Conservation (phyloP, 2,797 vertebrate species). For the Urosaurus nigricauda region DNA sequence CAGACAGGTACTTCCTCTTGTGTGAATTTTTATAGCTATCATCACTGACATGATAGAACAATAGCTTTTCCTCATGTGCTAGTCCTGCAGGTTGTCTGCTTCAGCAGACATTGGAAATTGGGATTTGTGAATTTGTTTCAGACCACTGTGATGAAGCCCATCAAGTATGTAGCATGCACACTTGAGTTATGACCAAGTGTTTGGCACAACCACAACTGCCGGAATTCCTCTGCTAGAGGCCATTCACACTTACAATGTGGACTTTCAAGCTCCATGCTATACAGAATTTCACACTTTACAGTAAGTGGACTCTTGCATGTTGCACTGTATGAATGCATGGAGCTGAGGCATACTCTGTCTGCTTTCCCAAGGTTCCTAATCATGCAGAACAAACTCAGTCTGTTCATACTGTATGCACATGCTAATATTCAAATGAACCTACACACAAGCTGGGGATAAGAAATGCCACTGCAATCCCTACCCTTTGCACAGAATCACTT, state of each 20-base stretch:
- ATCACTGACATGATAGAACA: neutral
- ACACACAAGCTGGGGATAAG: neutral
- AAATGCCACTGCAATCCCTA: neutral
- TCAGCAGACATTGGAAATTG: neutral
- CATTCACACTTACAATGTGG: too few relatives aligned
- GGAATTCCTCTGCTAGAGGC: neutral
- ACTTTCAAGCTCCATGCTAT: too few relatives aligned
- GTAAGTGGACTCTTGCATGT: too few relatives aligned
- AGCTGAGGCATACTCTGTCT: neutral
- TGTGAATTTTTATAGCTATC: neutral
- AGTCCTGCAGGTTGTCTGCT: neutral
- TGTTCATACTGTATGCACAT: neutral
- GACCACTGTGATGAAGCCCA: neutral
- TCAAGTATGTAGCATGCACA: neutral
- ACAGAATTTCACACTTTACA: too few relatives aligned
- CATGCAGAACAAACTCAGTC: neutral
- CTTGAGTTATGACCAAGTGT: neutral
- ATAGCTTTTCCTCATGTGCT: constrained; percentile 8
- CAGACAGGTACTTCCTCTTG: constrained; percentile 5
- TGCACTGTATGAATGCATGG: too few relatives aligned
- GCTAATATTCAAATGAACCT: neutral
- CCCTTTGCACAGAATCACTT: neutral
- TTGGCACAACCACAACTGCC: too few relatives aligned
- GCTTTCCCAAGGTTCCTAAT: neutral
- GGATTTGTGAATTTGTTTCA: constrained; percentile 5